Conservation (phyloP, 2,888 invertebrate genomes). For the Drosophila kokeensis region DNA sequence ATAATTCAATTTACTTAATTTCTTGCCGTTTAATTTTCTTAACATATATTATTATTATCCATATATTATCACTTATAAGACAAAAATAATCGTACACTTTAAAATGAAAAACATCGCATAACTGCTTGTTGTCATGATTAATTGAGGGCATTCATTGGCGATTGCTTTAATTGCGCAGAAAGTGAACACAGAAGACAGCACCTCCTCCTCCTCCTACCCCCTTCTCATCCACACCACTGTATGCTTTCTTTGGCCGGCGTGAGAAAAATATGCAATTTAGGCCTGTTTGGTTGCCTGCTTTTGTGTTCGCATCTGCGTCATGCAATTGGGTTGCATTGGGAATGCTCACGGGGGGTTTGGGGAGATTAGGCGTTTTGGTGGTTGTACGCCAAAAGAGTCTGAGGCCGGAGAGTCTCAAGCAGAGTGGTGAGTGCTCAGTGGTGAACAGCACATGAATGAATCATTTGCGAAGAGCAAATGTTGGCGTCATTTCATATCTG, state of each 20-base stretch:
- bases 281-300: conserved; percentile 31
- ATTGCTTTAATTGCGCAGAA: conserved; percentile 45
- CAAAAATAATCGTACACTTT: background rate
- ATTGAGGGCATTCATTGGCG: conserved; percentile 24
- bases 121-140: conserved; percentile 30
- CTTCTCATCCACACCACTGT: background rate
- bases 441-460: conserved; percentile 71
- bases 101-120: background rate
- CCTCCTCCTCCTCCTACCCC: background rate
- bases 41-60: background rate
- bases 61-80: background rate
- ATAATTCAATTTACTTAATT: conserved; percentile 42
- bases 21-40: conserved; percentile 9
- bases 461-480: conserved; percentile 68
- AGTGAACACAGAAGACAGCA: conserved; percentile 2
- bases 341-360: conserved; percentile 17
- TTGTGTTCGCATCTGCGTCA: conserved; percentile 74
- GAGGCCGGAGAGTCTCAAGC: background rate
- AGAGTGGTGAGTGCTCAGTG: conserved; percentile 26
- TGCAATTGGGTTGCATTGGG: conserved; percentile 67
- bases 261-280: conserved; percentile 39
- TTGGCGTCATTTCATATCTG: conserved; percentile 72
- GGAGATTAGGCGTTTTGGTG: conserved; percentile 9
- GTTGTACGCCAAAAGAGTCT: conserved; percentile 22
- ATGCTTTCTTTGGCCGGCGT: conserved; percentile 12